Percentiles rank a stretch among this genome's conserved stretches.
Conservation (phyloP, 2,888 invertebrate genomes). For the Elysia crispata region DNA sequence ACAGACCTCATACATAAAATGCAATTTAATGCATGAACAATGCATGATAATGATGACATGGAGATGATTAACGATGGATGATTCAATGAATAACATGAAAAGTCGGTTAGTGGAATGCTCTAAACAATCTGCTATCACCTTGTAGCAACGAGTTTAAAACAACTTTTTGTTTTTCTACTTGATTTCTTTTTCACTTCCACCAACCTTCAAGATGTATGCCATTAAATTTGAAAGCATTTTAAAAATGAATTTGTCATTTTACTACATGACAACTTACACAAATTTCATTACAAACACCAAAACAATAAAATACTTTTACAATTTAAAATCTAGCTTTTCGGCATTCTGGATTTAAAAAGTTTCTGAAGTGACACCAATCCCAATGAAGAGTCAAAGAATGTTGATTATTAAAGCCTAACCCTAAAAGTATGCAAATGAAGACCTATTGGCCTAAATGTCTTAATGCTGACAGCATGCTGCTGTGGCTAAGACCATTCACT, state of each 20-base stretch:
- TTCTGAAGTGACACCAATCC: slow-evolving; percentile 9
- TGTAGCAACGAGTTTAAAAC: slow-evolving; percentile 27
- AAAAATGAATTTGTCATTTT: slow-evolving; percentile 41
- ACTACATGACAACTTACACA: slow-evolving; percentile 47
- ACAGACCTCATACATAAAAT: slow-evolving; percentile 40
- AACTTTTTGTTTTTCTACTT: slow-evolving; percentile 33
- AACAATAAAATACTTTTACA: slow-evolving; percentile 43
- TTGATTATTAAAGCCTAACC: background rate
- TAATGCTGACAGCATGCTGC: background rate
- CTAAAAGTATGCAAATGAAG: slow-evolving; percentile 33
- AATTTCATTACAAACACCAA: slow-evolving; percentile 48
- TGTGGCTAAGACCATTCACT: slow-evolving; percentile 30
- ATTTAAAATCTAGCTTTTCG: slow-evolving; percentile 46
- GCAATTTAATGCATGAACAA: slow-evolving; percentile 51
- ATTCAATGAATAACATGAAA: background rate
- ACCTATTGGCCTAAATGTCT: slow-evolving; percentile 26
- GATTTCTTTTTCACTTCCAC: slow-evolving; percentile 32
- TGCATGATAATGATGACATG: slow-evolving; percentile 21
- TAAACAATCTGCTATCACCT: slow-evolving; percentile 26
- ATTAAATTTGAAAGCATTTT: slow-evolving; percentile 38
- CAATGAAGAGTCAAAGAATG: too few relatives aligned
- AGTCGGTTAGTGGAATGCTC: slow-evolving; percentile 45
- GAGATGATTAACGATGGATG: background rate
- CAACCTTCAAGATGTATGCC: slow-evolving; percentile 28
- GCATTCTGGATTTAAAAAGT: slow-evolving; percentile 48